Conservation (phyloP, 2,113 vertebrate genomes). For the Anguilla rostrata region DNA sequence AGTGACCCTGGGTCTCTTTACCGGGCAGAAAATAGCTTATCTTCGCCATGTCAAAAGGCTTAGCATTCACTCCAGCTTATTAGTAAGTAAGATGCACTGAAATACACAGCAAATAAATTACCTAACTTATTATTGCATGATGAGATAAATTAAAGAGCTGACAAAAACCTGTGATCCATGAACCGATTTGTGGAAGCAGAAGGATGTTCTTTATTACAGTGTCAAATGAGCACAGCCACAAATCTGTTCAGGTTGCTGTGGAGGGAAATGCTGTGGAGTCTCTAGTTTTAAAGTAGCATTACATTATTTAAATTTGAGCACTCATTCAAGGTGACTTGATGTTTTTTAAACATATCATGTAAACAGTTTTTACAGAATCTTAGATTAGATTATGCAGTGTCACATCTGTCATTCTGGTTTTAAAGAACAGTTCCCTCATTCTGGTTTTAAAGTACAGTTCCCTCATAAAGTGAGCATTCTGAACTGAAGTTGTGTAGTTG, state of each 20-base stretch:
- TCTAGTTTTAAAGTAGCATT: slow-evolving; percentile 18
- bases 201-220: slow-evolving; percentile 1
- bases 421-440: not conserved
- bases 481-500: too few species aligned
- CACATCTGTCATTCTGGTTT: not conserved
- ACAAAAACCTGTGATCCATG: not conserved
- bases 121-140: not conserved
- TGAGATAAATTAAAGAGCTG: not conserved
- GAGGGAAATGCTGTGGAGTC: not conserved
- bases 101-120: not conserved
- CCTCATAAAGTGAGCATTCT: too few species aligned
- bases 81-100: not conserved
- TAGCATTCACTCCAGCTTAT: not conserved
- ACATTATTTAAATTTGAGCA: not conserved
- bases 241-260: slow-evolving; percentile 31
- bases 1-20: not conserved
- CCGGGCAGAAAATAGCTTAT: not conserved
- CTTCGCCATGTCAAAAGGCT: not conserved
- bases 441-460: not conserved
- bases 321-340: not conserved
- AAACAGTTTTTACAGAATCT: not conserved
- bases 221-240: slow-evolving; percentile 12
- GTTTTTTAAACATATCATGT: not conserved
- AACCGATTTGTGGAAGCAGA: not conserved
- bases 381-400: not conserved